Evolutionary conservation across 1,140 invertebrate species (phyloP).

Genomic region (Tribolium madens): DNA sequence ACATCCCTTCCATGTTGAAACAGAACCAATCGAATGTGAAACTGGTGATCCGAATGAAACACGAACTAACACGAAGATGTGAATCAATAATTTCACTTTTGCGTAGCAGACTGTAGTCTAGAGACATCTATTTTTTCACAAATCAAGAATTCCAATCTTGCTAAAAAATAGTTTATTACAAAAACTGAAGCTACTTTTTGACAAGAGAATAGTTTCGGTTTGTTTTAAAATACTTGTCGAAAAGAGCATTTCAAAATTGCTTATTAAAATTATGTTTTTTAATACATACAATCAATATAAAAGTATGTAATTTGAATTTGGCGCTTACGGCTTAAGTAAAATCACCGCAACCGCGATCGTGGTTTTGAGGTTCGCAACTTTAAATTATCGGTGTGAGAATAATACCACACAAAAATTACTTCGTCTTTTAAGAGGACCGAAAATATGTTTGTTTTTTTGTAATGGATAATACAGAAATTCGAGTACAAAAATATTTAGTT

Average conservation of each 20-base stretch:
- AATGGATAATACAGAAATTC: constrained; percentile 48
- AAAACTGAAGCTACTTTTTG: not conserved
- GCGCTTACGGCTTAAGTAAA: not conserved
- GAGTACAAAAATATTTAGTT: constrained; percentile 51
- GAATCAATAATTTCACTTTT: constrained; percentile 55
- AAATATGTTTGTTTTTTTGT: not conserved
- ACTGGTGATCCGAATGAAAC: not conserved
- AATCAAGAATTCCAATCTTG: not conserved
- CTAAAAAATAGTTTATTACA: not conserved
- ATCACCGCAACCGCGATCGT: not conserved
- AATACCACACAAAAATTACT: not conserved
- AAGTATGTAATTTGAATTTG: too few relatives aligned
- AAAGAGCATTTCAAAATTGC: too few relatives aligned
- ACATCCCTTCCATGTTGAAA: constrained; percentile 45
- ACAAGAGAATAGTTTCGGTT: too few relatives aligned
- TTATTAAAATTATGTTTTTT: too few relatives aligned
- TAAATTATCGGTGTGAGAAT: not conserved
- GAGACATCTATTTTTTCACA: too few relatives aligned
- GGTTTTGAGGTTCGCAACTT: not conserved
- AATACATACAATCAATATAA: too few relatives aligned
- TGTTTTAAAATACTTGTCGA: too few relatives aligned
- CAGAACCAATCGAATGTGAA: constrained; percentile 50
- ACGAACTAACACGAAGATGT: constrained; percentile 1
- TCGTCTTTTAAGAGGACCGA: not conserved
- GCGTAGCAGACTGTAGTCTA: constrained; percentile 17